Base-by-base conservation (phyloP, 2,113 vertebrate genomes). In the Petaurus breviceps region DNA sequence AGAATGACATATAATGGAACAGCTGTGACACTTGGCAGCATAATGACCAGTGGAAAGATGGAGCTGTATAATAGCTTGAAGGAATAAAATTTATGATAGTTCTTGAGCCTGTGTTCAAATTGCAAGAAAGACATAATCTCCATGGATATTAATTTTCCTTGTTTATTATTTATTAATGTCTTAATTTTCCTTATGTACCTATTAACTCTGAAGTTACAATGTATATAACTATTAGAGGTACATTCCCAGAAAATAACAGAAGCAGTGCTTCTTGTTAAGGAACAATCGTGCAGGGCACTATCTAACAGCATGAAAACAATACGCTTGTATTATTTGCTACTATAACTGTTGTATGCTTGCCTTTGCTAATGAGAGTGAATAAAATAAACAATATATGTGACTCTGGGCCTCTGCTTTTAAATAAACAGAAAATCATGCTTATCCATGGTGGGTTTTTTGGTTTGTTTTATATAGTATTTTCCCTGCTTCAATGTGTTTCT, bases 291-390 rank as follows among this genome's bases (percentile, higher is more conserved):
- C 24, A 90, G 92, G 31, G 16, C n/a, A 3, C 47, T 47, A 0
- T 52, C 94, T 54, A 43, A 54, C 3, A 50, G 46, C 94, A 94
- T 49, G 77, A 37, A 90, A 6, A 25, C 3, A 54, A 11, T 92
- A 92, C 54, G 94, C 89, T 90, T 52, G 92, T 7, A 84, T 51
- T 46, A 12, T 51, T 93, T 92, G 84, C 14, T 57, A 8, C 89
- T 37, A 26, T 19, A 9, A 53, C 10, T 22, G n/a, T 25, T 47
- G 53, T 89, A 8, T 57, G 90, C 89, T 54, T 91, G 90, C 46
- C 93, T 98, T 84, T 92, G 31, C 91, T 23, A 37, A 19, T 28
- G 95, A 96, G 92, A 94, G 16, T 43, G n/a, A 43, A 84, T 43
- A 84, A 84, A 84, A 84, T 84, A 94, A 96, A 52, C 8, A 57